These are phyloP conservation scores for Drosophila yooni DNA, from an alignment of 2,888 invertebrate genomes.

Conservation along the genomic window DNA sequence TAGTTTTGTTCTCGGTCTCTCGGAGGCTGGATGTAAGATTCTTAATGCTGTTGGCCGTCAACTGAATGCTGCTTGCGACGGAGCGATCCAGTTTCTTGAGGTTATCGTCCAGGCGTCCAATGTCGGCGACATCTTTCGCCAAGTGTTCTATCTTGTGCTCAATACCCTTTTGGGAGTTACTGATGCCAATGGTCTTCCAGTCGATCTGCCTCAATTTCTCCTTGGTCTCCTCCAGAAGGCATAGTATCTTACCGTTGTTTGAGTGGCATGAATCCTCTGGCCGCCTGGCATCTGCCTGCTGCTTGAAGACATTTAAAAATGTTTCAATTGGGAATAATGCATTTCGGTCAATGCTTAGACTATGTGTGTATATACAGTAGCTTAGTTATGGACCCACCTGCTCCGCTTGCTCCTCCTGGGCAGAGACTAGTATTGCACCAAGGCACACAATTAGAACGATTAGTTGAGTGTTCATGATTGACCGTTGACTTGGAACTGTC, in stretches of 20 bases:
- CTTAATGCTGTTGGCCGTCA: slow-evolving; percentile 21
- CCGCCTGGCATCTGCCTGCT: not conserved
- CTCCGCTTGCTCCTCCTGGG: not conserved
- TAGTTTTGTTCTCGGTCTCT: slow-evolving; percentile 20
- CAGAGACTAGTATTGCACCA: slow-evolving; percentile 1
- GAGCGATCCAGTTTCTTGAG: slow-evolving; percentile 30
- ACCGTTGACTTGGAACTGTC: slow-evolving; percentile 34
- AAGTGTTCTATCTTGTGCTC: slow-evolving; percentile 53
- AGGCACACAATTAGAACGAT: slow-evolving; percentile 36
- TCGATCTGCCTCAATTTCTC: slow-evolving; percentile 31
- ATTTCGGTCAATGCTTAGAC: not conserved
- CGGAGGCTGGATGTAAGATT: slow-evolving; percentile 39
- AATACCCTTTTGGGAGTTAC: slow-evolving; percentile 53
- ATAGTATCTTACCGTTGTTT: slow-evolving; percentile 1
- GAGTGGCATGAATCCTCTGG: not conserved
- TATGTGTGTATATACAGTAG: not conserved
- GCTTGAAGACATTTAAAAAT: not conserved
- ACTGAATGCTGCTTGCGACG: slow-evolving; percentile 19
- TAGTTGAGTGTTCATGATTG: slow-evolving; percentile 46
- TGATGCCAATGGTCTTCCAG: slow-evolving; percentile 16
- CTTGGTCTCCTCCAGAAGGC: slow-evolving; percentile 32
- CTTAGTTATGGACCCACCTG: not conserved
- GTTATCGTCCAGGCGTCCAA: slow-evolving; percentile 40
- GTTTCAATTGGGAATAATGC: not conserved
- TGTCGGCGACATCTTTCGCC: slow-evolving; percentile 34